Evolutionary conservation across 37 sponge, comb jelly and placozoan genomes (phyloP).

Genomic region (Hexactinellida sp.): DNA sequence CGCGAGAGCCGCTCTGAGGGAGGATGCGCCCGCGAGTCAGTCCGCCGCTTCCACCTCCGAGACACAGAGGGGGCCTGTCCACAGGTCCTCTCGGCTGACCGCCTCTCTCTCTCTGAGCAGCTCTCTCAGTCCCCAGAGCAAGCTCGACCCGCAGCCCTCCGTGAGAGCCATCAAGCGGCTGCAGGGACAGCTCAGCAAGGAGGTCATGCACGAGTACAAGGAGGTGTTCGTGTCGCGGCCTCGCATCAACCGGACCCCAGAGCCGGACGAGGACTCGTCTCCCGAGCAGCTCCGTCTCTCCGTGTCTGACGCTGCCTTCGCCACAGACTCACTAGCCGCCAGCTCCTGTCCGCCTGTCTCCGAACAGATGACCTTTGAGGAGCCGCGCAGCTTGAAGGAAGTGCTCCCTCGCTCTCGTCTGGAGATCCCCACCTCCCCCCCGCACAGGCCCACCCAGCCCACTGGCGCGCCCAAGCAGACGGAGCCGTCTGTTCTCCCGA

Average conservation of each 20-base stretch:
- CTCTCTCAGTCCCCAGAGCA: neutral
- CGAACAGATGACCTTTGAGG: neutral
- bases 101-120: neutral
- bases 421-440: neutral
- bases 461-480: neutral
- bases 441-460: neutral
- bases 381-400: neutral
- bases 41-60: neutral
- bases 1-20: neutral
- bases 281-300: neutral
- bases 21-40: neutral
- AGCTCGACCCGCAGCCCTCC: conserved; percentile 11
- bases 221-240: neutral
- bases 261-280: neutral
- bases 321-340: neutral
- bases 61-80: neutral
- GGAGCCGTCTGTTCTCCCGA: no score
- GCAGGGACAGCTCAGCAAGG: neutral
- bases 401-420: neutral
- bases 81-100: neutral
- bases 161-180: neutral
- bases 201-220: neutral
- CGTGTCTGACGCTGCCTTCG: neutral
- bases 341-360: neutral
- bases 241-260: neutral